Percentiles rank a stretch among this genome's conserved stretches.
Conservation (phyloP, 2,888 invertebrate genomes). For the Danaus chrysippus region DNA sequence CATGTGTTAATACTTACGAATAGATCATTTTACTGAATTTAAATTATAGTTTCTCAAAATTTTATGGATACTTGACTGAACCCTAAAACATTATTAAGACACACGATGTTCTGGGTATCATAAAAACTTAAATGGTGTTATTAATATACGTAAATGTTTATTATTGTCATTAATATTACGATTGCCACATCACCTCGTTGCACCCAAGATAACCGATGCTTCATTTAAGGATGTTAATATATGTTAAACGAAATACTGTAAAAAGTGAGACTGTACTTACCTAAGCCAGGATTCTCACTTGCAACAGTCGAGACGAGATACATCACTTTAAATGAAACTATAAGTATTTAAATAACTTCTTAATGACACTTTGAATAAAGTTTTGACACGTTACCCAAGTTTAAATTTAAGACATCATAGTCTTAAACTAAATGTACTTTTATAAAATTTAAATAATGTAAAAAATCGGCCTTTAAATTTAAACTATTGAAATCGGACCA, state of each 20-base stretch:
- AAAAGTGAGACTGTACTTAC: constrained; percentile 3
- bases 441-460: too few relatives aligned
- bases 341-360: too few relatives aligned
- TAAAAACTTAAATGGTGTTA: constrained; percentile 61
- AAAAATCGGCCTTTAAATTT: too few relatives aligned
- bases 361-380: too few relatives aligned
- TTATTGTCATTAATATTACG: constrained; percentile 47
- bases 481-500: too few relatives aligned
- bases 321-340: too few relatives aligned
- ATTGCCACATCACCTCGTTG: constrained; percentile 29
- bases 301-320: too few relatives aligned
- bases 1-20: constrained; percentile 30
- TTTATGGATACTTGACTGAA: constrained; percentile 12
- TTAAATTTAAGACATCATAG: too few relatives aligned
- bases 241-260: constrained; percentile 15
- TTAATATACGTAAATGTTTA: constrained; percentile 54
- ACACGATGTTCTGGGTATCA: constrained; percentile 36
- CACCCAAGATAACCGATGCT: constrained; percentile 24
- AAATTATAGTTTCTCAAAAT: constrained; percentile 2
- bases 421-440: too few relatives aligned
- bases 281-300: not conserved
- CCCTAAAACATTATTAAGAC: constrained; percentile 35
- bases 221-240: not conserved
- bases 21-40: constrained; percentile 6
- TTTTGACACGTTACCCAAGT: too few relatives aligned